Percentiles rank a stretch among this genome's conserved stretches.
Conservation (phyloP, 2,113 vertebrate species). For the Prolemur simus region DNA sequence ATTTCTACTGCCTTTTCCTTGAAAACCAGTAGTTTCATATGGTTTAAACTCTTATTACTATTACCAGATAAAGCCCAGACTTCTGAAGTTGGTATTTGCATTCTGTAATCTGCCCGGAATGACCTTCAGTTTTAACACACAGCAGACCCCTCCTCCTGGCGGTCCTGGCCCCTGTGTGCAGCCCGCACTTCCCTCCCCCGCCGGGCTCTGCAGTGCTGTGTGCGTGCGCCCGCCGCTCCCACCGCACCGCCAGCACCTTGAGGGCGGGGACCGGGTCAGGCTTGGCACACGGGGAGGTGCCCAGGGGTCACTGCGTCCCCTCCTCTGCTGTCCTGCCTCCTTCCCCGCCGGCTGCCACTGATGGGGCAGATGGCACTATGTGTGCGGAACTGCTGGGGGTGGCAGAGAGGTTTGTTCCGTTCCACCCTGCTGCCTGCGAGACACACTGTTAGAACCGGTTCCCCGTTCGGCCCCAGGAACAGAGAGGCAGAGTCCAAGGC, state of each 20-base stretch:
- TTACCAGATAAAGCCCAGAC: not conserved
- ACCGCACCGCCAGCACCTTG: fast-evolving
- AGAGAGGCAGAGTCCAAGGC: no score
- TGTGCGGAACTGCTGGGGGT: fast-evolving
- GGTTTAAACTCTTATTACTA: not conserved
- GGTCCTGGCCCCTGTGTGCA: not conserved
- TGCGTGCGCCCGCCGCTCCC: fast-evolving
- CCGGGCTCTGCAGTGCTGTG: fast-evolving
- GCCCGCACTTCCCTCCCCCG: not conserved
- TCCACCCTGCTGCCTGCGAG: fast-evolving
- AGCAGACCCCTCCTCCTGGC: not conserved
- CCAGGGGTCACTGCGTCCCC: fast-evolving
- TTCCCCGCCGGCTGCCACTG: not conserved
- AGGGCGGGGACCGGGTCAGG: not conserved
- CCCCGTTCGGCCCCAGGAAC: no score
- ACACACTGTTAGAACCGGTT: no score
- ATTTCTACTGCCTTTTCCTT: not conserved
- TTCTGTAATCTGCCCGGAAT: fast-evolving
- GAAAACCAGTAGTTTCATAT: fast-evolving
- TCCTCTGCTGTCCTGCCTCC: not conserved
- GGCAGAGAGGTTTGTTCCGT: fast-evolving
- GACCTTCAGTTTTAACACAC: fast-evolving
- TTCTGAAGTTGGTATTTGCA: no score
- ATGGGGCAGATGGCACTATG: fast-evolving
- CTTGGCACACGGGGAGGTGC: fast-evolving